phyloP scores from a whole-genome alignment of 2,888 invertebrate species.

The Mallateleia sp. region DNA sequence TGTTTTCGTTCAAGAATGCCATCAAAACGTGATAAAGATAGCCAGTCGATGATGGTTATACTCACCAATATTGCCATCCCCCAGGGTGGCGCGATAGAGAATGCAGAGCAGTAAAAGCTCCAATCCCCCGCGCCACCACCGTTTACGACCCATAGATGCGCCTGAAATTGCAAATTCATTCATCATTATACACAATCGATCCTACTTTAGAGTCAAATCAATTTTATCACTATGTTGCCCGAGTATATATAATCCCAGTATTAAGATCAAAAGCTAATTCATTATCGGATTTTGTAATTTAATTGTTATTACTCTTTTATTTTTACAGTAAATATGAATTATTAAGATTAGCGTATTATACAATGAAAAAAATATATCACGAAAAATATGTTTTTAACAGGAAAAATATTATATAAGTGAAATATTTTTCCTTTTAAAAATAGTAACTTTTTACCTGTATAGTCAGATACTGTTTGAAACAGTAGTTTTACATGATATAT shows the following conservation, averaged over 20 bases:
- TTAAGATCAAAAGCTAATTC: background rate
- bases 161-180: constrained; percentile 82
- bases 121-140: constrained; percentile 87
- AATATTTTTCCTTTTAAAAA: too few species aligned
- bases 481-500: too few species aligned
- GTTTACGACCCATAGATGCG: constrained; percentile 88
- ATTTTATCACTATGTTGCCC: constrained; percentile 14
- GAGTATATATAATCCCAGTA: constrained; percentile 12
- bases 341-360: too few species aligned
- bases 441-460: too few species aligned
- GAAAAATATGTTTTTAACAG: too few species aligned
- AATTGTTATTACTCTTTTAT: too few species aligned
- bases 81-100: constrained; percentile 90
- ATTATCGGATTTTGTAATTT: too few species aligned
- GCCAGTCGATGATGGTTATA: constrained; percentile 58
- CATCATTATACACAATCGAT: constrained; percentile 56
- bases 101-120: constrained; percentile 86
- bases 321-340: too few species aligned
- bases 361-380: too few species aligned
- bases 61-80: constrained; percentile 93
- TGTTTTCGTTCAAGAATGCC: background rate
- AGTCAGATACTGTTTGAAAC: too few species aligned
- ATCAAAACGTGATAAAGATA: background rate
- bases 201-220: constrained; percentile 34
- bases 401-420: too few species aligned